Base-by-base conservation (phyloP, 2,797 vertebrate species). In the Siniperca scherzeri region DNA sequence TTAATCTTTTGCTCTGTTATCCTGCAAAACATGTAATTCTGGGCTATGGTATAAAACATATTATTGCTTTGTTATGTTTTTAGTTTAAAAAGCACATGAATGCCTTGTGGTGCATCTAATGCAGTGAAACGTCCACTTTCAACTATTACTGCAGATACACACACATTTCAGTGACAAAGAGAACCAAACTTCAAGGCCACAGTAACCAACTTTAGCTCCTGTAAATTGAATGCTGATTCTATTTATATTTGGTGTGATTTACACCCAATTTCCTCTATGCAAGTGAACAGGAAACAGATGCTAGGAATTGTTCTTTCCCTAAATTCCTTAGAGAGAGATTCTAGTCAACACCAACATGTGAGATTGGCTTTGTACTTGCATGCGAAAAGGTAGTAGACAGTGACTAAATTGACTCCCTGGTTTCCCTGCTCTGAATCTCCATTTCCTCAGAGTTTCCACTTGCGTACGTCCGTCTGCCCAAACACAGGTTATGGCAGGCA, bases 201-300 rank as follows among this genome's bases (percentile, higher is more conserved):
- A 78, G 78, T 64, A 72, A 87, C 89, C 89, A 91, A 70, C 93
- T 89, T 90, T 88, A 90, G 91, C 87, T 93, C 85, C 87, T 91
- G 91, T 92, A 92, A 92, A 92, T 92, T 92, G 84, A 94, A 94
- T 96, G 93, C 94, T 90, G 93, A 91, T 94, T 96, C 97, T 99
- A 98, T 99, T 98, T 98, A 96, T 97, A 97, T 94, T 92, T 95
- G 70, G 92, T 94, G 92, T 97, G 96, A 97, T 97, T 98, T 97
- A 97, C 95, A 96, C 95, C 92, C 96, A 87, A 95, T 96, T 98
- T 98, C 97, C 97, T 97, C 95, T 92, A 95, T 96, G 93, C 95
- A 95, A 97, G 95, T 95, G 97, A 97, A 92, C 96, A 98, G 98
- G 98, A 99, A 99, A 98, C 98, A 99, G 98, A 98, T 99, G 98